These are phyloP conservation scores for Cephus nigrinus DNA, from an alignment of 2,888 invertebrate genomes.

Conservation along the genomic window DNA sequence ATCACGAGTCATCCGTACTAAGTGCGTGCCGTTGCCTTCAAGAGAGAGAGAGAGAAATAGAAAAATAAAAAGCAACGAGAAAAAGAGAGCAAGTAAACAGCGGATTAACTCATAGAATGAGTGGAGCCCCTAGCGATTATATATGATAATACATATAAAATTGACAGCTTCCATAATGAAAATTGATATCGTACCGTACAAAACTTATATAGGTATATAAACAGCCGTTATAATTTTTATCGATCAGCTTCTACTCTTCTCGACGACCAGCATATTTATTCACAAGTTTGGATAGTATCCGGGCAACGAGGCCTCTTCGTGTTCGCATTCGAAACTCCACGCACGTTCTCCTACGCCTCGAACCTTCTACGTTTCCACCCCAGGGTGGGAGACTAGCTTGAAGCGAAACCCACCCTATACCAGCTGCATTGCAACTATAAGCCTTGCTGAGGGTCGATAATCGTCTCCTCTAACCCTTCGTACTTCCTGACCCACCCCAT, in stretches of 20 bases:
- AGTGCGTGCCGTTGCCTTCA: neutral
- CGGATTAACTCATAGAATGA: neutral
- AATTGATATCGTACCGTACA: neutral
- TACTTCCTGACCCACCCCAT: conserved; percentile 4
- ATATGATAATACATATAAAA: neutral
- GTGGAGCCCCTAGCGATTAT: neutral
- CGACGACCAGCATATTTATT: conserved; percentile 12
- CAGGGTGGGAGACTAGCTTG: neutral
- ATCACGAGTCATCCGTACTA: neutral
- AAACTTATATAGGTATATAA: neutral
- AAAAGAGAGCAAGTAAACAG: neutral
- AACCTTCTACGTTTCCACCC: neutral
- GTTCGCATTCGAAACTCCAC: neutral
- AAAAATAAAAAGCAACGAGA: neutral
- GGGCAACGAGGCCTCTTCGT: conserved; percentile 10
- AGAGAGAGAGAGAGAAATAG: neutral
- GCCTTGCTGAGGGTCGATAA: conserved; percentile 40
- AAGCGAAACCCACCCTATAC: conserved; percentile 16
- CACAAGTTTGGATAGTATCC: conserved; percentile 19
- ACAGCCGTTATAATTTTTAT: neutral
- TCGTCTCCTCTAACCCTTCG: conserved; percentile 16
- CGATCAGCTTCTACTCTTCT: neutral
- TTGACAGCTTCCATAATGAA: neutral
- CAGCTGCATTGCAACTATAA: conserved; percentile 41
- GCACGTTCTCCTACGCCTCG: neutral